A percentile compares a stretch with the other conserved stretches of the same genome.
Evolutionary conservation across 2,888 invertebrate genomes (phyloP).

Genomic region (Ormyrus nitidulus): DNA sequence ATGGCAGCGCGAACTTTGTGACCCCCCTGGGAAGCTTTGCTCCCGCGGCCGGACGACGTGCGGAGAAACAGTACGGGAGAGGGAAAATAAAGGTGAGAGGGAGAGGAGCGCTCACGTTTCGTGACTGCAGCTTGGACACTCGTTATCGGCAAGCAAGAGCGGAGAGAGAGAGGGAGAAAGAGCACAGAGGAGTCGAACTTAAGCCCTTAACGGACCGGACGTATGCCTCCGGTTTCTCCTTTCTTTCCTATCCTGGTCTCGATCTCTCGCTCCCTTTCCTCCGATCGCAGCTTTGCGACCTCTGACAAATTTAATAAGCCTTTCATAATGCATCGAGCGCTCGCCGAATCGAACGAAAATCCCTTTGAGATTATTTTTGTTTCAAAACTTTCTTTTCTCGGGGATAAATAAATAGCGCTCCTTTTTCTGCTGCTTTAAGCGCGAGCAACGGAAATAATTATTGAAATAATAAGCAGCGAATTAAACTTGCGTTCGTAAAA

Average conservation of each 20-base stretch:
- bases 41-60: conserved; percentile 10
- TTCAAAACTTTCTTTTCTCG: too few relatives aligned
- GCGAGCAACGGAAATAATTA: too few relatives aligned
- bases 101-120: conserved; percentile 48
- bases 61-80: conserved; percentile 9
- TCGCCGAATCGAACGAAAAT: not conserved
- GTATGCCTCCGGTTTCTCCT: conserved; percentile 19
- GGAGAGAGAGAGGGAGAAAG: not conserved
- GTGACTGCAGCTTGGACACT: conserved; percentile 58
- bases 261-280: not conserved
- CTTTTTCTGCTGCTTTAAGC: too few relatives aligned
- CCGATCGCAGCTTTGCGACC: not conserved
- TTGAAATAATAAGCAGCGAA: too few relatives aligned
- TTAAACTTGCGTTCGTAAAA: too few relatives aligned
- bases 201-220: conserved; percentile 52
- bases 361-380: too few relatives aligned
- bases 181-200: conserved; percentile 22
- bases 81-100: not conserved
- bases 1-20: conserved; percentile 63
- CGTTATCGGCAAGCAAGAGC: conserved; percentile 58
- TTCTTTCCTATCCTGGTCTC: conserved; percentile 12
- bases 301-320: conserved; percentile 51
- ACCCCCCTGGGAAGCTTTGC: conserved; percentile 60
- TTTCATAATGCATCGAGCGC: not conserved
- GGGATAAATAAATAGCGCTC: too few relatives aligned